phyloP scores from a whole-genome alignment of 1,140 invertebrate species.

The Leptinotarsa undecemlineata region DNA sequence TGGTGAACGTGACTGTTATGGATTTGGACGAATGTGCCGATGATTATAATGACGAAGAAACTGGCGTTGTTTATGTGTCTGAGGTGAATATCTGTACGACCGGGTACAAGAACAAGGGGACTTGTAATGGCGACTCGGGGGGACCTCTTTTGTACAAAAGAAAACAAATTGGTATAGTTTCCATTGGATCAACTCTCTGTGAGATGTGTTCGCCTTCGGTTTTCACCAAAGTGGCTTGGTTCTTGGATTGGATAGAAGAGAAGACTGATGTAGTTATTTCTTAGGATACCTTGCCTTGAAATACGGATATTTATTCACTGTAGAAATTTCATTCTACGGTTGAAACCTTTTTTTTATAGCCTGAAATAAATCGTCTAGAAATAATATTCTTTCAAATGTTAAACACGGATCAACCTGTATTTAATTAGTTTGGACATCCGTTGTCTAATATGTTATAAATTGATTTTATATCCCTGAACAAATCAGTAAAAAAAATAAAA shows the following conservation, averaged over 20 bases:
- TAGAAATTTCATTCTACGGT: no score
- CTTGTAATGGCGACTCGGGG: conserved; percentile 38
- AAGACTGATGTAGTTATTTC: conserved; percentile 50
- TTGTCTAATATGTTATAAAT: no score
- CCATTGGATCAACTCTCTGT: conserved; percentile 29
- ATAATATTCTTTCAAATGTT: no score
- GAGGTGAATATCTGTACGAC: conserved; percentile 34
- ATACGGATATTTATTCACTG: no score
- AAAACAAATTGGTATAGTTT: conserved; percentile 34
- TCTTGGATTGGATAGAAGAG: conserved; percentile 60
- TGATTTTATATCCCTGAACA: no score
- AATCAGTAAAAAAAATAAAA: no score
- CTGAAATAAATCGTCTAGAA: no score
- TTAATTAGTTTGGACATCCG: no score
- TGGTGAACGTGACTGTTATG: conserved; percentile 25
- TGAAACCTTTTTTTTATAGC: no score
- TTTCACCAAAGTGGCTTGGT: conserved; percentile 47
- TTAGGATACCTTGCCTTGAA: background rate
- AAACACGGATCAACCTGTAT: no score
- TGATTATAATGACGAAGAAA: conserved; percentile 23
- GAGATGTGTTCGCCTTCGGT: conserved; percentile 21
- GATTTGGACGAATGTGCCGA: conserved; percentile 19
- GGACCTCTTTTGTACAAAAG: conserved; percentile 32
- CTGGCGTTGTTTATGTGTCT: conserved; percentile 15
- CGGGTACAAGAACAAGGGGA: conserved; percentile 23